Evolutionary conservation across 2,797 vertebrate species (phyloP), one percentile per base, ranked within the genome.

Genomic region (Vireo griseus): DNA sequence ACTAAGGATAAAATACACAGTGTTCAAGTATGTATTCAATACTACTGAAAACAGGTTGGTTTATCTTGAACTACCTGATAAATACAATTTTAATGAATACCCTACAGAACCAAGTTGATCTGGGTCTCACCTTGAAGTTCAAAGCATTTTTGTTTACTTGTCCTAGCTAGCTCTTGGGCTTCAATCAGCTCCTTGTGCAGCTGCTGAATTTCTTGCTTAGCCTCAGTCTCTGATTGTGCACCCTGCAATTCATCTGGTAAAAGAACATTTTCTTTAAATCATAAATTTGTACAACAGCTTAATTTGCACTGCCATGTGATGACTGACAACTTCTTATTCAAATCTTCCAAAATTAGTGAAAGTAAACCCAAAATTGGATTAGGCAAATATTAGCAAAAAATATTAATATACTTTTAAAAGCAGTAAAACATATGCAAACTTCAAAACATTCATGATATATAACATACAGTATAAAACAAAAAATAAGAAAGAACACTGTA

Each of bases 81-180:
- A 33, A 80, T 8, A 61, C 13, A 58, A 20, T 51, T 90, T 57
- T 16, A 66, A 74, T 26, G 31, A 76, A 39, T n/a, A 52, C 10
- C 88, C 95, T 97, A 55, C 33, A 85, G 57, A 96, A 76, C 65
- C 72, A 95, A 93, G 95, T 87, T 77, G 79, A 96, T 97, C 91
- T 96, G 94, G 59, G 80, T 92, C 98, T 98, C 97, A 99, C 99
- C 99, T 98, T 99, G 99, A 72, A 99, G 98, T 97, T 99, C 99
- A 96, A 98, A 98, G 98, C 99, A 99, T 97, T 98, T 99, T 98
- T 99, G 99, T 97, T 99, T 99, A 97, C 98, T 99, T 61, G 98
- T 98, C 97, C 99, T 99, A 98, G 99, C 99, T 96, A 99, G 97
- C 72, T 99, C 99, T 98, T 99, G 99, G 91, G 99, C 99, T 97